Percentiles rank a stretch among this genome's conserved stretches.
Conservation (phyloP, 2,888 invertebrate genomes). For the Matsumyia berberina region DNA sequence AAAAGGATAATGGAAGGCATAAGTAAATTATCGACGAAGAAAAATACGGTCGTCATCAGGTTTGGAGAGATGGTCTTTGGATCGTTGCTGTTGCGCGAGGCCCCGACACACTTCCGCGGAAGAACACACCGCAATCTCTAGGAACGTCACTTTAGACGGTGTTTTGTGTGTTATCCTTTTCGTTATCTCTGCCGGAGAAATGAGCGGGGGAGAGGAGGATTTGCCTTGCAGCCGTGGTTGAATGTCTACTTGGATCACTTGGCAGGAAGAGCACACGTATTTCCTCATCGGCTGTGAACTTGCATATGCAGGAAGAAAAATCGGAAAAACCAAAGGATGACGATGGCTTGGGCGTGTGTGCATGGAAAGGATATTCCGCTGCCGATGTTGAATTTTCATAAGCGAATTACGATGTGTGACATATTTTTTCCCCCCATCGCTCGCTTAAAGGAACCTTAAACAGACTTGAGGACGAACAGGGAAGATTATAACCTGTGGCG, state of each 20-base stretch:
- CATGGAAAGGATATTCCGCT: constrained; percentile 40
- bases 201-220: not conserved
- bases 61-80: constrained; percentile 5
- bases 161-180: constrained; percentile 51
- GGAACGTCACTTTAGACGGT: constrained; percentile 33
- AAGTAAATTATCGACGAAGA: constrained; percentile 38
- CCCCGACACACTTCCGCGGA: not conserved
- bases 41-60: constrained; percentile 18
- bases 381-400: constrained; percentile 65
- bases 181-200: constrained; percentile 28
- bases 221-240: constrained; percentile 35
- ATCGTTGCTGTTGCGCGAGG: not conserved
- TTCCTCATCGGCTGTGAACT: constrained; percentile 31
- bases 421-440: constrained; percentile 29
- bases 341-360: constrained; percentile 39
- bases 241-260: constrained; percentile 36
- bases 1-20: not conserved
- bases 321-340: constrained; percentile 23
- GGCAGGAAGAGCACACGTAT: constrained; percentile 31
- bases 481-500: constrained; percentile 20
- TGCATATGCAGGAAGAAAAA: constrained; percentile 23
- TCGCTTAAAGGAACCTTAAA: constrained; percentile 15
- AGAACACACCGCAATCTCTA: constrained; percentile 21
- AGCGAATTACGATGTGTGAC: constrained; percentile 66
- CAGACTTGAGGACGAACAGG: constrained; percentile 7